These are phyloP conservation scores for Sciurus carolinensis DNA, from an alignment of 2,797 vertebrate species.

Conservation along the genomic window DNA sequence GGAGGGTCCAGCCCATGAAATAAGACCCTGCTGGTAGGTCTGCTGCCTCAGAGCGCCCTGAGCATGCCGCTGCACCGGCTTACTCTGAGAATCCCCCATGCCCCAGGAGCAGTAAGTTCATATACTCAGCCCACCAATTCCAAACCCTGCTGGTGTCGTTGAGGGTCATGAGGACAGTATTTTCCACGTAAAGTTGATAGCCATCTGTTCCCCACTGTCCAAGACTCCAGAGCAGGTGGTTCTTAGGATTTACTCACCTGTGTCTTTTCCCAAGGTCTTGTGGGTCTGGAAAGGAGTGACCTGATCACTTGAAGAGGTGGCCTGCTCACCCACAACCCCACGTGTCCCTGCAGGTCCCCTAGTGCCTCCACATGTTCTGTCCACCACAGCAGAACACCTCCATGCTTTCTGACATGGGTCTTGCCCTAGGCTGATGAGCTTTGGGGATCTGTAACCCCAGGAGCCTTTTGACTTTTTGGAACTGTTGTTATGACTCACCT, in stretches of 20 bases:
- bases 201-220: accelerated
- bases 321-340: not conserved
- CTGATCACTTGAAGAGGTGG: not conserved
- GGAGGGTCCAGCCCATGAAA: not conserved
- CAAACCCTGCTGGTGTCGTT: not conserved
- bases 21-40: too few relatives aligned
- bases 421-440: not conserved
- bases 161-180: too few relatives aligned
- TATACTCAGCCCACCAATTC: not conserved
- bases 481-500: not conserved
- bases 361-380: not conserved
- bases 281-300: too few relatives aligned
- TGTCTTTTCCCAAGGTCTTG: not conserved
- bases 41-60: not conserved
- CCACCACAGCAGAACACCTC: not conserved
- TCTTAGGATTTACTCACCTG: not conserved
- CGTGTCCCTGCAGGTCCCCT: accelerated
- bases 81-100: not conserved
- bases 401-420: not conserved
- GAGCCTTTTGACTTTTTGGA: not conserved
- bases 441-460: not conserved
- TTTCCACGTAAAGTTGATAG: not conserved
- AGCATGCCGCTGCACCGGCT: too few relatives aligned
- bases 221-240: not conserved
- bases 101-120: not conserved